Conservation (phyloP, 2,113 vertebrate species). For the Leptobrachium ailaonicum region DNA sequence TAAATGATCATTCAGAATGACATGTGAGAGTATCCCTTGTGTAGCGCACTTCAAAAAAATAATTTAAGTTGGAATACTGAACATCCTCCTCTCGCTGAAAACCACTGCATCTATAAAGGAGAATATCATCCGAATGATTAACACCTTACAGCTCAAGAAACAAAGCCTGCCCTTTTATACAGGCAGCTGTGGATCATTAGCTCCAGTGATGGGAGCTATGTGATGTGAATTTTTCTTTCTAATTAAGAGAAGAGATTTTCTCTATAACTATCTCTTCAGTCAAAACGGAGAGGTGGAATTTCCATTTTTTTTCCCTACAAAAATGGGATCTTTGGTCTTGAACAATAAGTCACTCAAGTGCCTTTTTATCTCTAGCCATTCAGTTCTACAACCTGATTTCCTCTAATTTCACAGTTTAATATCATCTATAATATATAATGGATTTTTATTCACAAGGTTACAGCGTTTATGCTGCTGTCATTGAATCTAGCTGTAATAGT, state of each 20-base stretch:
- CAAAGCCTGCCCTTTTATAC: slow-evolving; percentile 74
- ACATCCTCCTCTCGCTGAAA: slow-evolving; percentile 73
- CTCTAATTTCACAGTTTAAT: slow-evolving; percentile 56
- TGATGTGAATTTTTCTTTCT: slow-evolving; percentile 80
- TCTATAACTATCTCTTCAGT: slow-evolving; percentile 69
- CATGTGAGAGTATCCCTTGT: slow-evolving; percentile 62
- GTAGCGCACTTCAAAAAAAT: slow-evolving; percentile 72
- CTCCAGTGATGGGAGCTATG: slow-evolving; percentile 73
- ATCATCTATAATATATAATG: slow-evolving; percentile 61
- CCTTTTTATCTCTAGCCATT: slow-evolving; percentile 64
- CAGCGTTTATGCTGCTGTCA: slow-evolving; percentile 20
- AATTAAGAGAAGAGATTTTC: slow-evolving; percentile 75
- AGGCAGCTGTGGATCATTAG: slow-evolving; percentile 79
- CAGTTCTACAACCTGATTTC: slow-evolving; percentile 11
- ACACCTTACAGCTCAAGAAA: slow-evolving; percentile 71
- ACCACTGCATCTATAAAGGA: slow-evolving; percentile 73
- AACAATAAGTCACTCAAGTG: slow-evolving; percentile 71
- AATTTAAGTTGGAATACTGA: slow-evolving; percentile 74
- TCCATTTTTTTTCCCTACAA: slow-evolving; percentile 63
- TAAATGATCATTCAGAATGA: slow-evolving; percentile 61
- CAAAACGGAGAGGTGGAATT: slow-evolving; percentile 66
- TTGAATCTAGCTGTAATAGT: not conserved
- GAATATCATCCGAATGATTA: slow-evolving; percentile 75
- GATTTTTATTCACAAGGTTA: slow-evolving; percentile 53
- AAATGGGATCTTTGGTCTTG: slow-evolving; percentile 64